Base-by-base conservation (phyloP, 2,113 vertebrate genomes). In the Phylloscopus whistleri region DNA sequence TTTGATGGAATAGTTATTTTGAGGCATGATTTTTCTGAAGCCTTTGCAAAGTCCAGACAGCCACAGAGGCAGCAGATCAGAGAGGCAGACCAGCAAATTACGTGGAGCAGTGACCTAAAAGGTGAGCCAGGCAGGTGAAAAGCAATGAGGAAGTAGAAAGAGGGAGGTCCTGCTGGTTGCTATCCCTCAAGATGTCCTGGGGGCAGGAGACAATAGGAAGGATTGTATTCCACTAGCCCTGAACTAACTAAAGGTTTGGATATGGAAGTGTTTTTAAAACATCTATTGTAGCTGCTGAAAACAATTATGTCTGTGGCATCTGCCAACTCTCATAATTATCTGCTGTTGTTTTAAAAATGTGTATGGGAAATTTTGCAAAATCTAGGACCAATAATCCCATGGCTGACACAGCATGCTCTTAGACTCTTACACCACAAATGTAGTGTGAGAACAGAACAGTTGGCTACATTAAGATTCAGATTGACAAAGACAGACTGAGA, bases 301-400 rank as follows among this genome's bases (percentile, higher is more conserved):
- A 91, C 87, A 93, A 76, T 93, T 91, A 68, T 73, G 74, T 87
- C 69, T 89, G 41, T 75, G 37, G 18, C 83, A 94, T 93, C 70
- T 95, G 84, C 70, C 84, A 91, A 55, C 16, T 84, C 69, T 76
- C 41, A 39, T 64, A 82, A 95, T 87, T 89, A 81, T 82, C 66
- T 87, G 78, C 62, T 93, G 77, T 69, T 89, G 63, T 89, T 96
- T 93, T 84, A 94, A 69, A 94, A 84, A 62, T 24, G 62, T 41
- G 80, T 48, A 72, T 43, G 52, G 56, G 87, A 75, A 96, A 94
- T 87, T 86, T 46, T 89, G 69, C 70, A 84, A 92, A 92, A 94
- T 74, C 84, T 84, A 96, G 84, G 87, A 94, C 91, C 84, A 94
- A 60, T 82, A 87, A 89, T 92, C 41, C 70, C 77, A n/a, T 56